Evolutionary conservation across 2,797 vertebrate species (phyloP), one percentile per base, ranked within the genome.

Genomic region (Cephalopachus bancanus): DNA sequence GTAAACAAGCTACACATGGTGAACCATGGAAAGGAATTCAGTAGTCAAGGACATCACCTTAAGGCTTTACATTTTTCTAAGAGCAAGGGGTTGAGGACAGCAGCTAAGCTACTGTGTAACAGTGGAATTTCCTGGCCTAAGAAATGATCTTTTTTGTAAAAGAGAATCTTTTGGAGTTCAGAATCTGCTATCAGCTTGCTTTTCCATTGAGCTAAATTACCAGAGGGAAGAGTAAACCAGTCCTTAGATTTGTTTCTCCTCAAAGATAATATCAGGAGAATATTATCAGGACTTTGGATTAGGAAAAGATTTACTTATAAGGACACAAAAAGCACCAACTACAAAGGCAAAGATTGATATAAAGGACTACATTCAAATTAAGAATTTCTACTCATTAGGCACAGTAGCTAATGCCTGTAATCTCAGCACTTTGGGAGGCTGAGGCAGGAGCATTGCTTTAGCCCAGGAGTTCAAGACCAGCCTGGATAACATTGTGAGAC

Each of bases 341-440:
- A 10, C 44, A 87, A 94, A 83, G 69, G n/a, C 62, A 49, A 69
- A 20, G 28, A 69, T 20, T 67, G 17, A 76, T 30, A 26, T 51
- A 90, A 65, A 81, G 49, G 53, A 84, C 26, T 80, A 44, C 67
- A 76, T 51, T 75, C 59, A 91, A 72, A 62, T 75, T 81, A 93
- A 89, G 33, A 93, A 60, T 74, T 85, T 93, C 67, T 85, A 1
- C 11, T 79, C 53, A 37, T 93, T 74, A 60, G 49, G 37, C 37
- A 37, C 37, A 37, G 37, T 37, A 37, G 37, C 37, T 37, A 37
- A 37, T 37, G 37, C 37, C 37, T 37, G 37, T 37, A 37, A 37
- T 37, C 37, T 37, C 37, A 37, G 37, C 37, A 37, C 37, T 37
- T 37, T 37, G 37, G 37, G 37, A 37, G 37, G 37, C 37, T 37